phyloP scores from a whole-genome alignment of 2,888 invertebrate genomes.

The Eueremaeus valkanovi region DNA sequence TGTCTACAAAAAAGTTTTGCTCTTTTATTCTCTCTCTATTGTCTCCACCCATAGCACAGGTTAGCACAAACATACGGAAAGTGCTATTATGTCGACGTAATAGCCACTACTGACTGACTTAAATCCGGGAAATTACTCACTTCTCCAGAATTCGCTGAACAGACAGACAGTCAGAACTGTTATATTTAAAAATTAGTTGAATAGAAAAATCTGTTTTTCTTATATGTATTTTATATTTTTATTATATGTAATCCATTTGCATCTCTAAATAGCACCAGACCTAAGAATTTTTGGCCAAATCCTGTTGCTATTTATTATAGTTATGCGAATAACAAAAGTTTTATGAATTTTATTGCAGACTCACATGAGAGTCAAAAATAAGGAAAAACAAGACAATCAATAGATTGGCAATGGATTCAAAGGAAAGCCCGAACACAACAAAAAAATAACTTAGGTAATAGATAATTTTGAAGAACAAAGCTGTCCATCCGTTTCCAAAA shows the following conservation, averaged over 20 bases:
- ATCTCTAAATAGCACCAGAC: not conserved
- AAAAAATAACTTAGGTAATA: not conserved
- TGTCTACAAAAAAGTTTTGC: not conserved
- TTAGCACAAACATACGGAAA: not conserved
- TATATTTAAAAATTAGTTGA: not conserved
- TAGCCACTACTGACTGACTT: slow-evolving; percentile 26
- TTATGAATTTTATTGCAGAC: not conserved
- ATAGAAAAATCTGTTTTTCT: not conserved
- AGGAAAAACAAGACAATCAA: too few species aligned
- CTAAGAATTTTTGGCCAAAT: not conserved
- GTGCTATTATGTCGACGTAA: not conserved
- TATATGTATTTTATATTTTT: not conserved
- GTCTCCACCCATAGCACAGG: slow-evolving; percentile 13
- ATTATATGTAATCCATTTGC: not conserved
- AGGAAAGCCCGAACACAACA: slow-evolving; percentile 1
- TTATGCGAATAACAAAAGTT: not conserved
- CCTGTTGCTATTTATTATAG: not conserved
- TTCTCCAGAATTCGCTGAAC: not conserved
- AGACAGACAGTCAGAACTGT: not conserved
- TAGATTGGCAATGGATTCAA: too few species aligned
- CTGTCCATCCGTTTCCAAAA: slow-evolving; percentile 23
- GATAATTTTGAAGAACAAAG: not conserved
- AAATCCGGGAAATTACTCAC: slow-evolving; percentile 30
- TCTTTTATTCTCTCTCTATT: not conserved
- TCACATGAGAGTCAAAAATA: not conserved